These are phyloP conservation scores for Siniperca knerii DNA, from an alignment of 2,113 vertebrate species.

Conservation along the genomic window DNA sequence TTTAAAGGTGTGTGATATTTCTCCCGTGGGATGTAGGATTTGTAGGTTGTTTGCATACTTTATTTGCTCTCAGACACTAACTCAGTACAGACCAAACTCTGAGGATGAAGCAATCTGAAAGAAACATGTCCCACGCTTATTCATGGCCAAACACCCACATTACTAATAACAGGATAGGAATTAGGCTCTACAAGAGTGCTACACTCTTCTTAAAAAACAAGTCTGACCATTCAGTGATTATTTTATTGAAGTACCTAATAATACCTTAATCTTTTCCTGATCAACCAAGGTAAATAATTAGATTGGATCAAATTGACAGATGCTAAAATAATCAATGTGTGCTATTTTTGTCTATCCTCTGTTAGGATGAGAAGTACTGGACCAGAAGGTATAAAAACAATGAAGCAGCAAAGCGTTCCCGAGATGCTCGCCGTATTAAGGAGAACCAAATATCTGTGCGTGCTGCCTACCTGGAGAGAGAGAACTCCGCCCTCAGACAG, in stretches of 20 bases:
- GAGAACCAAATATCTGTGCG: slow-evolving; percentile 95
- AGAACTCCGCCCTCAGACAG: slow-evolving; percentile 90
- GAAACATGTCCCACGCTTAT: slow-evolving; percentile 39
- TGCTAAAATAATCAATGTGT: not conserved
- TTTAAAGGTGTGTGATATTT: not conserved
- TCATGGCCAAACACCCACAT: slow-evolving; percentile 60
- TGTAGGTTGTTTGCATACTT: slow-evolving; percentile 28
- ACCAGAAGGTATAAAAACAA: slow-evolving; percentile 93
- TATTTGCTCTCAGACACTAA: slow-evolving; percentile 34
- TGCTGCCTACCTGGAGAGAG: slow-evolving; percentile 93
- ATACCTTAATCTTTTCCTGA: not conserved
- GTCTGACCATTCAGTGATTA: slow-evolving; percentile 24
- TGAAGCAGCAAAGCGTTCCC: slow-evolving; percentile 93
- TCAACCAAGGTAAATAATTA: not conserved
- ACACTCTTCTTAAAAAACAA: slow-evolving; percentile 11
- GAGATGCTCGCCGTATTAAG: slow-evolving; percentile 93
- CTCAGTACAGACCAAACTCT: slow-evolving; percentile 20
- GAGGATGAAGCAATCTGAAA: slow-evolving; percentile 32
- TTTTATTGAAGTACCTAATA: slow-evolving; percentile 14
- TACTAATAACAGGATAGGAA: slow-evolving; percentile 8
- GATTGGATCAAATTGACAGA: not conserved
- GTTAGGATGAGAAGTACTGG: slow-evolving; percentile 95
- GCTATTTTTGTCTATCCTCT: not conserved
- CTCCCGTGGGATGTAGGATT: not conserved
- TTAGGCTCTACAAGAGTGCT: not conserved